Evolutionary conservation across 2,797 vertebrate genomes (phyloP).

Genomic region (Alcedo quadribrachys): DNA sequence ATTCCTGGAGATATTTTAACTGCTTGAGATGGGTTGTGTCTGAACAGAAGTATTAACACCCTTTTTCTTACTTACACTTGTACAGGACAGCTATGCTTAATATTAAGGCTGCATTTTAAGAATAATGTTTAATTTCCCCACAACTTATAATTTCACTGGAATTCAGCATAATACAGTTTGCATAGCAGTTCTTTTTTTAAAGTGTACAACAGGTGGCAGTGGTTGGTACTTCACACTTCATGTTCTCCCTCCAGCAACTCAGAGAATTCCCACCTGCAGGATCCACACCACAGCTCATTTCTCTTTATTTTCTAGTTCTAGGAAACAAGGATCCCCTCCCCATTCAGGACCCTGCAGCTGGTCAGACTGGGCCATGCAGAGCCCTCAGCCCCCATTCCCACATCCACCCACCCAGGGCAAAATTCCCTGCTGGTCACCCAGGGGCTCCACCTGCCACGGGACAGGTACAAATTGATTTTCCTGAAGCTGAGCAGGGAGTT

Average conservation of each 20-base stretch:
- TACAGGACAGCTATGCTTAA: background rate
- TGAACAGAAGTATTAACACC: slow-evolving; percentile 12
- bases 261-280: background rate
- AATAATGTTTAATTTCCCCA: background rate
- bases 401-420: background rate
- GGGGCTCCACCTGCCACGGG: background rate
- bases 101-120: background rate
- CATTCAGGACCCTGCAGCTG: background rate
- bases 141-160: background rate
- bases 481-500: background rate
- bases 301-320: background rate
- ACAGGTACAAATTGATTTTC: background rate
- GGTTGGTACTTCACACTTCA: background rate
- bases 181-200: background rate
- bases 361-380: background rate
- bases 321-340: background rate
- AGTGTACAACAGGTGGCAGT: background rate
- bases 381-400: background rate
- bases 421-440: background rate
- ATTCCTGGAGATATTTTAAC: slow-evolving; percentile 22
- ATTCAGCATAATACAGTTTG: background rate
- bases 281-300: background rate
- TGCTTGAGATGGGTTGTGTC: background rate
- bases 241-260: background rate
- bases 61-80: background rate